Evolutionary conservation across 2,888 invertebrate genomes (phyloP), one percentile per base, ranked within the genome.

Genomic region (Hypsopygia costalis): DNA sequence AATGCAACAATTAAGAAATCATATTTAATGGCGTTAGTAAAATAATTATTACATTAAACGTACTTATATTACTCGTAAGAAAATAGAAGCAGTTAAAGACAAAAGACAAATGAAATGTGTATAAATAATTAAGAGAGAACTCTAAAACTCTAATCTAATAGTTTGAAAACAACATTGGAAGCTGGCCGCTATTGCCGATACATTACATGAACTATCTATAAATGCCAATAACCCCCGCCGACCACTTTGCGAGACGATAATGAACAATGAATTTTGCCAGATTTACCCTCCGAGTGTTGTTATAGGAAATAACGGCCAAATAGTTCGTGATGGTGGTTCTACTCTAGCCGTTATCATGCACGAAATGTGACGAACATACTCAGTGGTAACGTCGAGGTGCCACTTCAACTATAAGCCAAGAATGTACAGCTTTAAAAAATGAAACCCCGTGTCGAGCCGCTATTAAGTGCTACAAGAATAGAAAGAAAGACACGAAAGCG

Each of bases 221-320:
- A 52, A 58, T 67, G 72, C 78, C 81, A 82, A 83, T 83, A 45
- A 54, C 58, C 54, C 61, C 59, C 64, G 51, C 47, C 59, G 53
- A 69, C 65, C 70, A 66, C 67, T 58, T 62, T 55, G 47, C 55
- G 58, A 63, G 54, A 57, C 57, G 45, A 53, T 53, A 62, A 52
- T 43, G 44, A 59, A 50, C 52, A 55, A 57, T 63, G 46, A 81
- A 85, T 87, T 88, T 87, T 83, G 87, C 86, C 86, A 85, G 86
- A 82, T 83, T 83, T 83, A 85, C 86, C 83, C 69, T 63, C 55
- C 47, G 50, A 58, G 58, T 64, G 66, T 50, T 55, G 49, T 51
- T 59, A 62, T 53, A 65, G 85, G 85, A 78, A 87, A 86, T 88
- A 88, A 86, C 87, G 87, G 87, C 86, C 86, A 85, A n/a, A n/a